phyloP scores from a whole-genome alignment of 2,797 vertebrate genomes.

The Harpagifer antarcticus region DNA sequence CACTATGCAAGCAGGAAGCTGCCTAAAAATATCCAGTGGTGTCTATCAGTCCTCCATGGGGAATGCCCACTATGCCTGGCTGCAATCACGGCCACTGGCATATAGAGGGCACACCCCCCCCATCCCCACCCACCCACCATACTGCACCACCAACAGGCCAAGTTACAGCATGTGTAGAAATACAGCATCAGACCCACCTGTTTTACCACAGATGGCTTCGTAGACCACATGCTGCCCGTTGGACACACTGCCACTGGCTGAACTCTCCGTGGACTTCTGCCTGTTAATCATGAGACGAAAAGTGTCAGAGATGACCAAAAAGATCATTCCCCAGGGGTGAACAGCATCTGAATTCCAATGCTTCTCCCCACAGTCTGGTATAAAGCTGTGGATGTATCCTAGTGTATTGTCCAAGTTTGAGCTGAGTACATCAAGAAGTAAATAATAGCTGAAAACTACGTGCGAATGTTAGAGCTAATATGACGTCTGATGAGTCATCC shows the following conservation, averaged over 20 bases:
- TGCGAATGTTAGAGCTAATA: constrained; percentile 7
- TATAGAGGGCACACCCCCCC: constrained; percentile 28
- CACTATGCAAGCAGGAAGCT: constrained; percentile 18
- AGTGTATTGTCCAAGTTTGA: constrained; percentile 3
- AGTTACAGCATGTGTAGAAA: constrained; percentile 40
- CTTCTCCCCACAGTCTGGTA: constrained; percentile 1
- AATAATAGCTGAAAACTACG: constrained; percentile 3
- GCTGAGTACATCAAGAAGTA: constrained; percentile 25
- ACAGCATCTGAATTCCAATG: constrained; percentile 7
- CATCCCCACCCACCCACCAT: background rate
- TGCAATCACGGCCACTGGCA: constrained; percentile 66
- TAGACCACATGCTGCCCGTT: constrained; percentile 80
- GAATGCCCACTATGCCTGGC: constrained; percentile 80
- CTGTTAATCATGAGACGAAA: constrained; percentile 81
- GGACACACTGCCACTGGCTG: constrained; percentile 79
- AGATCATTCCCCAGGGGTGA: constrained; percentile 23
- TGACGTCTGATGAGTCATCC: constrained; percentile 15
- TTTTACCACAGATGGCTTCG: constrained; percentile 83
- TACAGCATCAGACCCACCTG: constrained; percentile 86
- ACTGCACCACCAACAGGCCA: constrained; percentile 25
- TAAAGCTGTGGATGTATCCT: background rate
- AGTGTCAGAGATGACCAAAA: constrained; percentile 40
- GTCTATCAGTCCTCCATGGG: constrained; percentile 70
- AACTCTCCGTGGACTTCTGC: constrained; percentile 84
- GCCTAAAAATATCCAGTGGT: constrained; percentile 74